Evolutionary conservation across 2,888 invertebrate genomes (phyloP), one percentile per base, ranked within the genome.

Genomic region (Fragum fragum): DNA sequence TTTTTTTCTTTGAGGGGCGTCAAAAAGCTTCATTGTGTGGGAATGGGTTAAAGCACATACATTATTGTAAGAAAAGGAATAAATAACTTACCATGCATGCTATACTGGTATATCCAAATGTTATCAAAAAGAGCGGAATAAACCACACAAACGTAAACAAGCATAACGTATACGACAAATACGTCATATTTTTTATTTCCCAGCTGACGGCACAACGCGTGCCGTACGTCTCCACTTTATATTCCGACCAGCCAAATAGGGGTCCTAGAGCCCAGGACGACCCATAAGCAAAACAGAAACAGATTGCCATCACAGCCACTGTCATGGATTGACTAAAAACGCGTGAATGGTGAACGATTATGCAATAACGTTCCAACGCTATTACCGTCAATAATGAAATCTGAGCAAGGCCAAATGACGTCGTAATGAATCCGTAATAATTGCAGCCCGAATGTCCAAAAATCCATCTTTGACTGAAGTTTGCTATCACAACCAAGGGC

Each of bases 121-220:
- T 71, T 14, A 82, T 78, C 3, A 78, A 29, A 6, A 69, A 66
- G 32, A 82, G 28, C 14, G 82, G 82, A 23, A 78, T 68, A 69
- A 82, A 61, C 82, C 82, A 82, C 18, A 71, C 82, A 53, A 72
- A 72, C 14, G 61, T 69, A 32, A 78, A 75, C 14, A 82, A 32
- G 21, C 61, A 53, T 7, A 82, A 32, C 9, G 76, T 73, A 26
- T 82, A 82, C 16, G 78, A 78, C 42, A 82, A 55, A 23, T 78
- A 59, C 0, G 28, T 16, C 7, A 16, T 39, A 42, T 69, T 73
- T 16, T 69, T 66, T 0, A 75, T 61, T 9, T 69, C 72, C 79
- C 83, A 83, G 18, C 47, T 83, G 5, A 83, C 79, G 16, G 76
- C 76, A 52, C 83, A 83, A 2, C 76, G 73, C 26, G 79, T 79